Conservation (phyloP, 1,140 invertebrate species). For the Zaprionus taronus region DNA sequence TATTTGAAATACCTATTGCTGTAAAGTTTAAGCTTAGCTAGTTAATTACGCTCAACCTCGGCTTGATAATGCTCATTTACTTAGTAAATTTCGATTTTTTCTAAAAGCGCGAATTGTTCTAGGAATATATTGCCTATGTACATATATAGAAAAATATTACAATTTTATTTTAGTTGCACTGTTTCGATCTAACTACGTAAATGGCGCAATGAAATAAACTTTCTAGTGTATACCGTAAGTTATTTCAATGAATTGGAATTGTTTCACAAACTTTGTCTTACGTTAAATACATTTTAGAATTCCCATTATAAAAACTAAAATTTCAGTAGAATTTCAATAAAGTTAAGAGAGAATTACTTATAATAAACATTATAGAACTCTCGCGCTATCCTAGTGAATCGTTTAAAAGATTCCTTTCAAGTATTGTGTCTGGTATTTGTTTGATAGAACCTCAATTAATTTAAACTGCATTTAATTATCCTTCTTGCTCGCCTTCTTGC, state of each 20-base stretch:
- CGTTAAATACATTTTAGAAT: neutral
- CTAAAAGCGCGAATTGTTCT: conserved; percentile 28
- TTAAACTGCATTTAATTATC: conserved; percentile 63
- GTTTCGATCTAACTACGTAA: conserved; percentile 20
- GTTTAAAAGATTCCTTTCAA: neutral
- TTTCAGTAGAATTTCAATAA: neutral
- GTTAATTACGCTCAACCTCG: conserved; percentile 11
- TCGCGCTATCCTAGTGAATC: neutral
- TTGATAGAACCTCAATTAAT: conserved; percentile 35
- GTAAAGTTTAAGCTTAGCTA: conserved; percentile 34
- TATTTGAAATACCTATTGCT: conserved; percentile 17
- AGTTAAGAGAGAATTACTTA: neutral
- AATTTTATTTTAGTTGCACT: conserved; percentile 18
- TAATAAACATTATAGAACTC: neutral
- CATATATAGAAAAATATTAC: conserved; percentile 13
- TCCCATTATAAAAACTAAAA: too few relatives aligned
- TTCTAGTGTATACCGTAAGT: neutral
- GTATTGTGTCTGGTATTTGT: conserved; percentile 11
- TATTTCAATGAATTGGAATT: neutral
- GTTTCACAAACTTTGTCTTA: neutral
- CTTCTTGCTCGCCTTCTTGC: conserved; percentile 59
- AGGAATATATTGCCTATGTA: conserved; percentile 24
- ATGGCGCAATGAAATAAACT: conserved; percentile 10
- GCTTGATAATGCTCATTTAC: conserved; percentile 7
- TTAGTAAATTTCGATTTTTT: conserved; percentile 7